Base-by-base conservation (phyloP, 2,113 vertebrate species). In the Plecotus auritus region DNA sequence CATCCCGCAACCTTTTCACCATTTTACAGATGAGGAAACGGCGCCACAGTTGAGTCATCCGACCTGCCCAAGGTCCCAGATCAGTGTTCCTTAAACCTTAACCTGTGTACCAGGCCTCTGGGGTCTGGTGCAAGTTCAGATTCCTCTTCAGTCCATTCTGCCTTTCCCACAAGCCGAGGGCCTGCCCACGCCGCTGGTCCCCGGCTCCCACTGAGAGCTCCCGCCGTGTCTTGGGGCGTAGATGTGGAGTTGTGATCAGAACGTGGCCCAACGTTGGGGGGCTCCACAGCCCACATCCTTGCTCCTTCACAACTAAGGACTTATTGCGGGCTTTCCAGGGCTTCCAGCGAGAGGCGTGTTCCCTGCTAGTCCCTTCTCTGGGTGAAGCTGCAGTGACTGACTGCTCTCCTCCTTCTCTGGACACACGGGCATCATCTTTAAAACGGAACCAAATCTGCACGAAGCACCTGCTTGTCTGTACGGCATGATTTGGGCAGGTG, bases 261-360 rank as follows among this genome's bases (percentile, higher is more conserved):
- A 13, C 81, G n/a, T 28, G 76, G 84, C 35, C 35, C 77, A 12
- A 69, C 64, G 22, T 16, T 18, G 1, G 12, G 9, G 0, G 1
- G 26, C 51, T 32, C 26, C 83, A 18, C 3, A 7, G 56, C 26
- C 13, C 45, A 13, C 0, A 5, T 32, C 45, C 45, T 35, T 76
- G 32, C 66, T 77, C 28, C 23, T 88, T 26, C 32, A 26, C 82
- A 35, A 8, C 76, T 18, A 4, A 85, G 59, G 56, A 47, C 14
- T 54, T 28, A 16, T 0, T 16, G 37, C n/a, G 16, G 26, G 30
- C 22, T 17, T 49, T n/a, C 45, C 35, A 0, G 0, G 2, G 56
- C 76, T 77, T 64, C 32, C 2, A 0, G 51, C 13, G 17, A 17
- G 61, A 56, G 18, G 5, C 0, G 2, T 5, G 2, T 23, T 42